A percentile compares a stretch with the other conserved stretches of the same genome.
Conservation (phyloP, 1,140 invertebrate genomes). For the Medauroidea extradentata region DNA sequence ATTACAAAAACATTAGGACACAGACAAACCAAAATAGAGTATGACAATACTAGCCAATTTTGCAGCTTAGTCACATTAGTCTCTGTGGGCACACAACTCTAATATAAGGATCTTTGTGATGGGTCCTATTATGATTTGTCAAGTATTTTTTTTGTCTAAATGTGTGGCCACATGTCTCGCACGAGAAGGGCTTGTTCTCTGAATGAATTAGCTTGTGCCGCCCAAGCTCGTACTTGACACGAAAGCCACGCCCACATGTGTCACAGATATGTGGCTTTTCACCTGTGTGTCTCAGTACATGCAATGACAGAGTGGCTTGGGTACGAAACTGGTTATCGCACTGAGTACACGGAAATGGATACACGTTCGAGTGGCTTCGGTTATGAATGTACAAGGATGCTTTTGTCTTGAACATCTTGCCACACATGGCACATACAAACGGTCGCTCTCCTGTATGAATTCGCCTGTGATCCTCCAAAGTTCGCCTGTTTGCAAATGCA, state of each 20-base stretch:
- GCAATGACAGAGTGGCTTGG: slow-evolving; percentile 51
- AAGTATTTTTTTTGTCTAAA: slow-evolving; percentile 55
- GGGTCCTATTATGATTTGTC: slow-evolving; percentile 18
- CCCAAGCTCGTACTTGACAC: slow-evolving; percentile 46
- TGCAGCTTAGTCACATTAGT: slow-evolving; percentile 23
- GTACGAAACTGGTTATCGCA: slow-evolving; percentile 49
- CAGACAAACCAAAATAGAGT: background rate
- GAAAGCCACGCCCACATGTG: slow-evolving; percentile 49
- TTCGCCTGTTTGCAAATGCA: slow-evolving; percentile 49
- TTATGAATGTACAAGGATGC: slow-evolving; percentile 52
- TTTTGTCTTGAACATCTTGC: slow-evolving; percentile 49
- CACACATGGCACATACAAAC: slow-evolving; percentile 55
- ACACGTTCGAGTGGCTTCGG: slow-evolving; percentile 47
- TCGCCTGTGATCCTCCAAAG: slow-evolving; percentile 47
- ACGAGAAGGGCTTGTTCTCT: slow-evolving; percentile 49
- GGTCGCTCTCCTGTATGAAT: slow-evolving; percentile 59
- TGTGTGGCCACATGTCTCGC: slow-evolving; percentile 47
- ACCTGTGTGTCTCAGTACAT: slow-evolving; percentile 49
- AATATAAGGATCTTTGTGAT: slow-evolving; percentile 36
- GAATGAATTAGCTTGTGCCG: slow-evolving; percentile 49
- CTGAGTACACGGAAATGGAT: slow-evolving; percentile 44
- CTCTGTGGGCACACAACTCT: slow-evolving; percentile 41
- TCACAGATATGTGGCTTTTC: slow-evolving; percentile 47
- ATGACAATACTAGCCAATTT: background rate
- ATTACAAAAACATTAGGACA: background rate